phyloP scores from a whole-genome alignment of 2,888 invertebrate species.

The Phania funesta region DNA sequence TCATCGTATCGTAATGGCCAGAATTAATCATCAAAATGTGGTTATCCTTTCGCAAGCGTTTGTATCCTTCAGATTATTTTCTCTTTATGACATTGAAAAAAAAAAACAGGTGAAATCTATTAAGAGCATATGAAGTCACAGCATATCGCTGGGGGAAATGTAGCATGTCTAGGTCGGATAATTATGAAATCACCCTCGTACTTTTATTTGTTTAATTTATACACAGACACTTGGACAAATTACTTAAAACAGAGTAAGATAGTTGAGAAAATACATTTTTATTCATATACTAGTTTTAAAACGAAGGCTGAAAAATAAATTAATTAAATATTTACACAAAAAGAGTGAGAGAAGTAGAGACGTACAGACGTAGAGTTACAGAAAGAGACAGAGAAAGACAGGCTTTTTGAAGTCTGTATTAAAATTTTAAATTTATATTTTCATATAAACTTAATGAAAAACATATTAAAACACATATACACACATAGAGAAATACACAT shows the following conservation, averaged over 20 bases:
- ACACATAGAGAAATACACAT: conserved; percentile 71
- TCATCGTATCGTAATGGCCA: no score
- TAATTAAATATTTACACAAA: conserved; percentile 6
- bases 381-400: conserved; percentile 69
- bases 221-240: conserved; percentile 20
- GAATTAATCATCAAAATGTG: no score
- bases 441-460: conserved; percentile 14
- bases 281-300: background rate
- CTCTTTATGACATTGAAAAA: no score
- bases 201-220: background rate
- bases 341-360: background rate
- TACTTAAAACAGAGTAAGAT: background rate
- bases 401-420: conserved; percentile 61
- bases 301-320: conserved; percentile 2
- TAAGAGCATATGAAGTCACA: no score
- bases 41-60: no score
- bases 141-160: no score
- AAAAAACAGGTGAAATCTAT: no score
- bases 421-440: conserved; percentile 14
- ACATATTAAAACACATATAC: conserved; percentile 79
- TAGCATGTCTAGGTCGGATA: no score
- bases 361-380: conserved; percentile 6
- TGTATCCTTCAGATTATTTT: no score
- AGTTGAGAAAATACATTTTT: background rate
- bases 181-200: background rate